A percentile compares a stretch with the other conserved stretches of the same genome.
phyloP scores from a whole-genome alignment of 2,113 vertebrate genomes.

The Chionis minor region DNA sequence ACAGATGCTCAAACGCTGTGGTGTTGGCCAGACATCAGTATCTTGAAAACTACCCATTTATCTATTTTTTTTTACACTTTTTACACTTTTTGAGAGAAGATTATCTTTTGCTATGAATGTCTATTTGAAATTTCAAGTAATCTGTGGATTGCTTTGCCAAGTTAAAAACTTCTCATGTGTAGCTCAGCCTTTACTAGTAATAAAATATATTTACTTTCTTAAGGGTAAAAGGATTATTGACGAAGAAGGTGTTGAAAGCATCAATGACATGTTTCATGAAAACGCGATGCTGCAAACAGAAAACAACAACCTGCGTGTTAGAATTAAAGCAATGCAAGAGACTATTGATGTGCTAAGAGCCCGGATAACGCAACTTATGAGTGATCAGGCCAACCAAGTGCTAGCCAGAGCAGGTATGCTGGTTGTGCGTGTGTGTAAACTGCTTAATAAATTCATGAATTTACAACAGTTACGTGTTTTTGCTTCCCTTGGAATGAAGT shows the following conservation, averaged over 20 bases:
- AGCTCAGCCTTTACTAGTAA: neutral
- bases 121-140: neutral
- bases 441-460: neutral
- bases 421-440: neutral
- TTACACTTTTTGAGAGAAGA: neutral
- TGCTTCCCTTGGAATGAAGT: neutral
- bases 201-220: conserved; percentile 7
- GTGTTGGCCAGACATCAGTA: neutral
- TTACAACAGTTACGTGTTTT: neutral
- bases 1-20: neutral
- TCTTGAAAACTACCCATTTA: neutral
- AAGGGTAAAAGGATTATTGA: conserved; percentile 96
- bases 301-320: conserved; percentile 92
- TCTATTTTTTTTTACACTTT: neutral
- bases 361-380: conserved; percentile 88
- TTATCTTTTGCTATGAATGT: neutral
- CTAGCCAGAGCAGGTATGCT: conserved; percentile 86
- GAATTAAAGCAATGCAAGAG: conserved; percentile 99
- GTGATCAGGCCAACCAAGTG: conserved; percentile 89
- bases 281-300: conserved; percentile 97
- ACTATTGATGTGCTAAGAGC: conserved; percentile 88
- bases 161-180: neutral
- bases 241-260: conserved; percentile 92
- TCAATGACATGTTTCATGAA: conserved; percentile 98
- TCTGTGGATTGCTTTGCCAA: neutral